Percentiles rank a stretch among this genome's conserved stretches.
Evolutionary conservation across 2,797 vertebrate species (phyloP).

Genomic region (Poecilia gillii): DNA sequence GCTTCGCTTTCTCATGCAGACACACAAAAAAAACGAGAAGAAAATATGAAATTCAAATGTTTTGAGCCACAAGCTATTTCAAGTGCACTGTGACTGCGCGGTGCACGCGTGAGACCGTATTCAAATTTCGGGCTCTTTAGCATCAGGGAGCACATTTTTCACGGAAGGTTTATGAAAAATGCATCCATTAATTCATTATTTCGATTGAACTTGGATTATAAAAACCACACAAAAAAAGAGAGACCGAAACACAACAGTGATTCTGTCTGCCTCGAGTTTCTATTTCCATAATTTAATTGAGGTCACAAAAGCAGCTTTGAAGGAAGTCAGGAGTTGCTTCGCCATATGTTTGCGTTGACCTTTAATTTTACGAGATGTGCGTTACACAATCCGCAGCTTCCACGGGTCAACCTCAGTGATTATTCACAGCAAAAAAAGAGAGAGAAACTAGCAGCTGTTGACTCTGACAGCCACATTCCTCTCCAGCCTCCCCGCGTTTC

Average conservation of each 20-base stretch:
- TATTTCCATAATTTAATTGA: constrained; percentile 85
- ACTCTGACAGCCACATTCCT: constrained; percentile 79
- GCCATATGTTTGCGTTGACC: constrained; percentile 80
- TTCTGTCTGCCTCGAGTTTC: constrained; percentile 78
- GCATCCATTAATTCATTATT: constrained; percentile 81
- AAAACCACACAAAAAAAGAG: constrained; percentile 53
- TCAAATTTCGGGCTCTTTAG: constrained; percentile 75
- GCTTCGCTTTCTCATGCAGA: constrained; percentile 46
- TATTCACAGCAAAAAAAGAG: constrained; percentile 72
- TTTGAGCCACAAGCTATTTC: constrained; percentile 83
- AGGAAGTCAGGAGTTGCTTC: constrained; percentile 74
- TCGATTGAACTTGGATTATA: constrained; percentile 81
- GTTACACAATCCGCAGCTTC: constrained; percentile 77
- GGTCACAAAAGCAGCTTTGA: constrained; percentile 80
- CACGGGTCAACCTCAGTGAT: constrained; percentile 76
- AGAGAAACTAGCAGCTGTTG: constrained; percentile 71
- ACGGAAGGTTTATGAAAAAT: constrained; percentile 80
- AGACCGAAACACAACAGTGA: constrained; percentile 73
- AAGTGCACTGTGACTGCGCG: constrained; percentile 71
- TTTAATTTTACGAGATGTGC: constrained; percentile 76
- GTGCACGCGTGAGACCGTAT: constrained; percentile 77
- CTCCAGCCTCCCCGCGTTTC: constrained; percentile 76
- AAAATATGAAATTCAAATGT: constrained; percentile 85
- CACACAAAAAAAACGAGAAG: constrained; percentile 47
- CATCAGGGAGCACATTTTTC: constrained; percentile 70